Percentiles rank a stretch among this genome's conserved stretches.
phyloP scores from a whole-genome alignment of 2,888 invertebrate species.

The Heliconius sara region DNA sequence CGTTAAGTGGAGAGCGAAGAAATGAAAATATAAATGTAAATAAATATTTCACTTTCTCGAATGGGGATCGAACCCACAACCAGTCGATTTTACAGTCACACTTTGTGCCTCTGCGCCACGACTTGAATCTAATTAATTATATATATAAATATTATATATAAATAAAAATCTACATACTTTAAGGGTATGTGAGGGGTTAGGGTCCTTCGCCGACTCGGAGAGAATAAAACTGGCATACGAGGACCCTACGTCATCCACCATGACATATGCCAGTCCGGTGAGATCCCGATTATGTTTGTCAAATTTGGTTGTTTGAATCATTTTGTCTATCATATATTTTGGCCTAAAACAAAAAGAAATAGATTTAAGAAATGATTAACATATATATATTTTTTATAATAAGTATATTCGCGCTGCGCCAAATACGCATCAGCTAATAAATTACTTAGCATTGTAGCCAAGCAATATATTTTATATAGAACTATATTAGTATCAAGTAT shows the following conservation, averaged over 20 bases:
- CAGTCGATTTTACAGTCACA: no score
- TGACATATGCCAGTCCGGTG: slow-evolving; percentile 57
- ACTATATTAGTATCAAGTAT: neutral
- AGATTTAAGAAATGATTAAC: neutral
- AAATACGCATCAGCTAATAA: neutral
- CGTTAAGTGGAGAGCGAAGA: no score
- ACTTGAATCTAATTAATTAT: neutral
- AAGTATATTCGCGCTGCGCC: slow-evolving; percentile 34
- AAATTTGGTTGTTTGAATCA: slow-evolving; percentile 56
- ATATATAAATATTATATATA: no score
- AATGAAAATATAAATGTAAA: no score
- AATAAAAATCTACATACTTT: slow-evolving; percentile 55
- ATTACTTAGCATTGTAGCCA: neutral
- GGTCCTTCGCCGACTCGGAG: slow-evolving; percentile 64
- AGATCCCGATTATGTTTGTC: slow-evolving; percentile 51
- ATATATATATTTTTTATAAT: slow-evolving; percentile 6
- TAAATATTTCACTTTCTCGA: no score
- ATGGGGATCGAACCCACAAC: no score
- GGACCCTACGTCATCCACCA: slow-evolving; percentile 68
- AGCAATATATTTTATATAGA: neutral
- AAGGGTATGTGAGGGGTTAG: slow-evolving; percentile 54
- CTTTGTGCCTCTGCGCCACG: no score
- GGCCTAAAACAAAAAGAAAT: slow-evolving; percentile 61
- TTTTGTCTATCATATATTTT: slow-evolving; percentile 66
- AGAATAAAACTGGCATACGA: slow-evolving; percentile 62